Evolutionary conservation across 2,113 vertebrate species (phyloP).

Genomic region (Daubentonia madagascariensis): DNA sequence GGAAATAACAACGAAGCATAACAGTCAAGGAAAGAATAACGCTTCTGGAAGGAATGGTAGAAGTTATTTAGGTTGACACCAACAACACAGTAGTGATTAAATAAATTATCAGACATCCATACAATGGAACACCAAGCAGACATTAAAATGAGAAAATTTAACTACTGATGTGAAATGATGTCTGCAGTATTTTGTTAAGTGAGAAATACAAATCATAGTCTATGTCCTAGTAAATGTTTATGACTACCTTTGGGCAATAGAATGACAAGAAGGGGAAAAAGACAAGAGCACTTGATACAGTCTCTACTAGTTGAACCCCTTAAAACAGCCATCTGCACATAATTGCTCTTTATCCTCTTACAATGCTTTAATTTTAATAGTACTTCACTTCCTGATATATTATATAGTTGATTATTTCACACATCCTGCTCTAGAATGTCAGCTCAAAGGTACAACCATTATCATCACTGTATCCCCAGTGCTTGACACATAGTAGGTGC

Average conservation of each 20-base stretch:
- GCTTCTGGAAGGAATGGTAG: neutral
- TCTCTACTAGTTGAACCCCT: neutral
- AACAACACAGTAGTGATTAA: constrained; percentile 14
- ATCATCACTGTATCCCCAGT: neutral
- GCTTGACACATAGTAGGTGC: neutral
- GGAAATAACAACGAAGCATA: constrained; percentile 4
- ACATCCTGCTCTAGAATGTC: neutral
- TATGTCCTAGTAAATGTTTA: neutral
- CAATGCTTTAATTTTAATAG: neutral
- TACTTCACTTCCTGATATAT: constrained; percentile 19
- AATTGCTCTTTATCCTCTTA: neutral
- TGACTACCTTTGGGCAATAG: neutral
- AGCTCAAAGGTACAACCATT: neutral
- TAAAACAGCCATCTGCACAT: neutral
- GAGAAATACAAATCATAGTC: constrained; percentile 23
- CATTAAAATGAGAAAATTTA: constrained; percentile 49
- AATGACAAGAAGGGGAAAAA: neutral
- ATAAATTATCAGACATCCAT: constrained; percentile 24
- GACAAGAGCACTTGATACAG: neutral
- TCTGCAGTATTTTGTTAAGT: neutral
- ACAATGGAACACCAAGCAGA: constrained; percentile 36
- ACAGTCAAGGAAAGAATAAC: constrained; percentile 1
- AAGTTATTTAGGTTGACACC: neutral
- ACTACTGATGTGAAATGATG: constrained; percentile 42
- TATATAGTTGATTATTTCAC: neutral